Base-by-base conservation (phyloP, 2,797 vertebrate species). In the Paratrypauchen microcephalus region DNA sequence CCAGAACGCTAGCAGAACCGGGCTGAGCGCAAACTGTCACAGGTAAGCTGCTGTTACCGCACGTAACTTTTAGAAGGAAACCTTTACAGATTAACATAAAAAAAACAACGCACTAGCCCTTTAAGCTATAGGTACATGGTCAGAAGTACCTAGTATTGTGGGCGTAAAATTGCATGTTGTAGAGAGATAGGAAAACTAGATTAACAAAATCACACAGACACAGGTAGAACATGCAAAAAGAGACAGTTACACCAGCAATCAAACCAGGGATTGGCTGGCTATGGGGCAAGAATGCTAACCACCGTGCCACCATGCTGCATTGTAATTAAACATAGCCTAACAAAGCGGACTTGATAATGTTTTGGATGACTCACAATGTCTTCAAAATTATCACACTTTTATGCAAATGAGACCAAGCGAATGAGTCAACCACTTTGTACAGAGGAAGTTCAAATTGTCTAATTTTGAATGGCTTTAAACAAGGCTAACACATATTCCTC, bases 351-450 rank as follows among this genome's bases (percentile, higher is more conserved):
- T 61, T 61, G 41, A 21, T 61, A 21, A 41, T 23, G 32, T 15
- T 61, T 61, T 19, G 58, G 30, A 60, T 60, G 58, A 60, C 58
- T 60, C 59, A 61, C 59, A 3, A 39, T 61, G 58, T 4, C 59
- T 15, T 32, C 36, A 61, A 61, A 39, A 61, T 61, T 23, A 61
- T 11, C 32, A n/a, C 59, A 4, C 19, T 61, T 61, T 61, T 39
- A 61, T 61, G 59, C 28, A 36, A 60, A 60, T 60, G 19, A 23
- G 30, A 18, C 58, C 8, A 7, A 36, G 59, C 5, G 11, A 32
- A 41, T 61, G 59, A 61, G 59, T 61, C 59, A 61, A 39, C 32
- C 32, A 61, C 59, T 39, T 59, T 30, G 19, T 19, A 39, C 11
- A 15, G 59, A 61, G 28, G 30, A 19, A 8, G 26, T 15, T 16